phyloP scores from a whole-genome alignment of 2,888 invertebrate species.

The Strigamia maritima region DNA sequence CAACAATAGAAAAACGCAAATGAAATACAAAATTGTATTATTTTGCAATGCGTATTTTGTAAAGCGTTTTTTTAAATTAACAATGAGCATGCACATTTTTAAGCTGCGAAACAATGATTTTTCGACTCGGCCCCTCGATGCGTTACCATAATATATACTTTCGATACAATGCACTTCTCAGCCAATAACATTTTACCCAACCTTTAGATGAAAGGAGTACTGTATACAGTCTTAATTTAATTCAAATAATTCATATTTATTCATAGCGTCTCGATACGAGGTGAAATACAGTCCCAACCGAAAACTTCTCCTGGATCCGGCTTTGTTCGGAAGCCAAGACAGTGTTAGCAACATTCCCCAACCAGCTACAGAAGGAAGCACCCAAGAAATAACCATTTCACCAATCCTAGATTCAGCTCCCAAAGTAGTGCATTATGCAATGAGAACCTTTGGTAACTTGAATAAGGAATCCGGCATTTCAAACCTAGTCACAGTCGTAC shows the following conservation, averaged over 20 bases:
- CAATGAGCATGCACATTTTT: too few species aligned
- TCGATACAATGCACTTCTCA: too few species aligned
- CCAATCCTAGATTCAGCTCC: slow-evolving; percentile 57
- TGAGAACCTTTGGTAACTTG: slow-evolving; percentile 56
- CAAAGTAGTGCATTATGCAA: slow-evolving; percentile 57
- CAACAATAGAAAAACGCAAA: too few species aligned
- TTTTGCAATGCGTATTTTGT: too few species aligned
- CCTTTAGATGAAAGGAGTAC: too few species aligned
- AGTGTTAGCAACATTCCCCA: slow-evolving; percentile 3
- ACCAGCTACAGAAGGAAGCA: slow-evolving; percentile 57
- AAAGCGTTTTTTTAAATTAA: too few species aligned
- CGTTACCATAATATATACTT: too few species aligned
- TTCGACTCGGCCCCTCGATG: too few species aligned
- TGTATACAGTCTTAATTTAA: too few species aligned
- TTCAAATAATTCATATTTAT: not conserved
- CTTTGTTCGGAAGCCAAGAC: slow-evolving; percentile 42
- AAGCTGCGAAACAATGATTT: too few species aligned
- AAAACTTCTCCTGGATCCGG: slow-evolving; percentile 48
- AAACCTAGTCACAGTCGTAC: not conserved
- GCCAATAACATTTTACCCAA: too few species aligned
- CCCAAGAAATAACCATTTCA: slow-evolving; percentile 55
- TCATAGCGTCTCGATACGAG: slow-evolving; percentile 48
- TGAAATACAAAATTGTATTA: too few species aligned
- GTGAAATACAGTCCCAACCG: slow-evolving; percentile 46
- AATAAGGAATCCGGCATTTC: not conserved